These are phyloP conservation scores for Athalia cordata DNA, from an alignment of 2,888 invertebrate genomes.

Conservation along the genomic window DNA sequence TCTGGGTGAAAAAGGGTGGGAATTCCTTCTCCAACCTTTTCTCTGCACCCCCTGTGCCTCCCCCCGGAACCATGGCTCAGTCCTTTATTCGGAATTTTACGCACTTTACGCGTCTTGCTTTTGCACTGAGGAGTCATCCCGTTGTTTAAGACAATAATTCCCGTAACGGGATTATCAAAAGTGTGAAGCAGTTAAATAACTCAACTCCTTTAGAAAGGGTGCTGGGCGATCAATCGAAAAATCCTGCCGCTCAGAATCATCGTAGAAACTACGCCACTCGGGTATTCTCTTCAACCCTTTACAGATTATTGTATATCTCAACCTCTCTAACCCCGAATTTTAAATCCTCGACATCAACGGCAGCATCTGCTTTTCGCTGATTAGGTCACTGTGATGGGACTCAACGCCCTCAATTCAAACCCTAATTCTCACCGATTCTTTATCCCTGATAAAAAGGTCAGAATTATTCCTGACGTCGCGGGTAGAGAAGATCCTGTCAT, in stretches of 20 bases:
- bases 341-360: conserved; percentile 10
- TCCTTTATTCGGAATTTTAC: conserved; percentile 46
- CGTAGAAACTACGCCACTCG: background rate
- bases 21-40: conserved; percentile 23
- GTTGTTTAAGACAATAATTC: conserved; percentile 47
- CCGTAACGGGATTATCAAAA: conserved; percentile 46
- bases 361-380: conserved; percentile 35
- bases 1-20: conserved; percentile 56
- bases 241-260: conserved; percentile 16
- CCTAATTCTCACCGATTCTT: background rate
- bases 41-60: conserved; percentile 37
- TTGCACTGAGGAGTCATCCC: conserved; percentile 43
- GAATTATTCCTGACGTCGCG: too few relatives aligned
- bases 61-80: conserved; percentile 8
- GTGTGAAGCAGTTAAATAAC: conserved; percentile 47
- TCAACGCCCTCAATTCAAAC: background rate
- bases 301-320: conserved; percentile 15
- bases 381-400: conserved; percentile 14
- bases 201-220: conserved; percentile 29
- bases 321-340: conserved; percentile 1
- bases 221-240: conserved; percentile 43
- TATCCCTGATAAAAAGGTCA: too few relatives aligned
- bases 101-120: conserved; percentile 43
- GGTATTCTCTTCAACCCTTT: conserved; percentile 34
- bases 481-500: too few relatives aligned